phyloP scores from a whole-genome alignment of 1,140 invertebrate species.

The Aphaenogaster ashmeadi region DNA sequence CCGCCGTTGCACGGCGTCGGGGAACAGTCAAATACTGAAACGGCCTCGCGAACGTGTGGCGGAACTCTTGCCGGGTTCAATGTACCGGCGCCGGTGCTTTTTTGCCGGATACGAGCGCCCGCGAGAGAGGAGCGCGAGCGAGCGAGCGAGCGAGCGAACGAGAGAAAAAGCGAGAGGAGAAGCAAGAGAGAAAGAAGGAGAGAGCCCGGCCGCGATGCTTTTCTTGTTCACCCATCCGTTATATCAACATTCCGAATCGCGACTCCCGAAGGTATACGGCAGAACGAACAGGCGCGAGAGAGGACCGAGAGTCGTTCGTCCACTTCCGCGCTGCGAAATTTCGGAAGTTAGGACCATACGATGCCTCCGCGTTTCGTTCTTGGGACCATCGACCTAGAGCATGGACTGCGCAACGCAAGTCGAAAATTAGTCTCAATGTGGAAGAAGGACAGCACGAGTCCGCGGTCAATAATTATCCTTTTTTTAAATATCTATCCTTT shows the following conservation, averaged over 20 bases:
- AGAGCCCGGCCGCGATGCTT: slow-evolving; percentile 62
- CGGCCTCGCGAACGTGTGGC: slow-evolving; percentile 65
- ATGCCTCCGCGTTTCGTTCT: slow-evolving; percentile 8
- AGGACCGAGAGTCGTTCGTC: slow-evolving; percentile 22
- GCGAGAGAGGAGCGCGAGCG: slow-evolving; percentile 49
- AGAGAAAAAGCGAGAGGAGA: background rate
- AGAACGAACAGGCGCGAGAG: slow-evolving; percentile 3
- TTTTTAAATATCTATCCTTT: no score
- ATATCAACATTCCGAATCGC: slow-evolving; percentile 67
- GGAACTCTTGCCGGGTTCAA: slow-evolving; percentile 73
- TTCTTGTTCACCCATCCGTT: slow-evolving; percentile 75
- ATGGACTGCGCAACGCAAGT: no score
- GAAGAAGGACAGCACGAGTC: no score
- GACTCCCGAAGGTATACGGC: slow-evolving; percentile 62
- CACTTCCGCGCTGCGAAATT: slow-evolving; percentile 49
- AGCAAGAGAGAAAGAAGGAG: background rate
- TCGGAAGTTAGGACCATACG: slow-evolving; percentile 36
- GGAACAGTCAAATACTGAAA: slow-evolving; percentile 80
- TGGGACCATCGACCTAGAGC: background rate
- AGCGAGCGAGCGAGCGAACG: background rate
- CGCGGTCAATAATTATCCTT: no score
- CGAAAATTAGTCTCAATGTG: no score
- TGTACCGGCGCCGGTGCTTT: slow-evolving; percentile 65
- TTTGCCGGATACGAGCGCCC: slow-evolving; percentile 58
- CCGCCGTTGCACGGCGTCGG: slow-evolving; percentile 37